Evolutionary conservation across 2,113 vertebrate genomes (phyloP).

Genomic region (Merops nubicus): DNA sequence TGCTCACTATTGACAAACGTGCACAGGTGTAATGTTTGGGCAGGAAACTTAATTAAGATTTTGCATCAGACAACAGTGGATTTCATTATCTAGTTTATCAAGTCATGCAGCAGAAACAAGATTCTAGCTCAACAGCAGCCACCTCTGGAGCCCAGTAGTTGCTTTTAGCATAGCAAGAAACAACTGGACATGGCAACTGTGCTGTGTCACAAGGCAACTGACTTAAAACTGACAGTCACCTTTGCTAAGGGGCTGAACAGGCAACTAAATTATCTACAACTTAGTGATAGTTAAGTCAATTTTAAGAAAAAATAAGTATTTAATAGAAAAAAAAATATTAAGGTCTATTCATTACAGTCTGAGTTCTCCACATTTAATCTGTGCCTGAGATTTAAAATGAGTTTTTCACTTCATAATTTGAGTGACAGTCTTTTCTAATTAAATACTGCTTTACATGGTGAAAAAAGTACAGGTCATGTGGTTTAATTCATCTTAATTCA

Average conservation of each 20-base stretch:
- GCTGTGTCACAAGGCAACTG: not conserved
- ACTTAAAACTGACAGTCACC: not conserved
- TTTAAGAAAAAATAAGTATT: not conserved
- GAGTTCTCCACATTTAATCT: not conserved
- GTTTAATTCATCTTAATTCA: not conserved
- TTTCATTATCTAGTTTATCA: not conserved
- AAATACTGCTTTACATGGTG: not conserved
- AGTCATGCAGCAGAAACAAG: not conserved
- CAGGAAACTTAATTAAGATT: slow-evolving; percentile 32
- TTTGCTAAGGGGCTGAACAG: not conserved
- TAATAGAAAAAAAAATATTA: not conserved
- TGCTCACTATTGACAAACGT: not conserved
- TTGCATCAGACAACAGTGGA: not conserved
- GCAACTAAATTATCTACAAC: not conserved
- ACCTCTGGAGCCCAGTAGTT: not conserved
- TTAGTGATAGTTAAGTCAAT: too few relatives aligned
- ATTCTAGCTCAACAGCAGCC: not conserved
- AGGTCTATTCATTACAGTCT: not conserved
- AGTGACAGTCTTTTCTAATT: not conserved
- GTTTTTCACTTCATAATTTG: not conserved
- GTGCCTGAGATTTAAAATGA: not conserved
- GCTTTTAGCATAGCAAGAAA: not conserved
- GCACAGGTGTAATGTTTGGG: slow-evolving; percentile 35
- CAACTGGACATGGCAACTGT: not conserved
- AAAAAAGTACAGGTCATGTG: not conserved